These are phyloP conservation scores for Caenorhabditis doughertyi DNA, from an alignment of 2,888 invertebrate genomes.

Conservation along the genomic window DNA sequence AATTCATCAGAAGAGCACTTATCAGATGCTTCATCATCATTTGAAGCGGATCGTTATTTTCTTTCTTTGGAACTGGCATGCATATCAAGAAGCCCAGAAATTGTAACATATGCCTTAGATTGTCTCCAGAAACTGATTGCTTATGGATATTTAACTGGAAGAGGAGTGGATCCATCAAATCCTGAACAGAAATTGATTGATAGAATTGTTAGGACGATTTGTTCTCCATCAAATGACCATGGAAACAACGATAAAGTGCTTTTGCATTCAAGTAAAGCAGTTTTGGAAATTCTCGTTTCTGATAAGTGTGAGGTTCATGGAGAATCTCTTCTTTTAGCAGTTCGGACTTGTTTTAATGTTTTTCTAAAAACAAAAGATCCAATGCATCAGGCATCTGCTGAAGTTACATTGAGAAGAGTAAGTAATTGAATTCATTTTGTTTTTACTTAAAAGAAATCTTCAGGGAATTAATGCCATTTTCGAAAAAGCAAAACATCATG, in stretches of 20 bases:
- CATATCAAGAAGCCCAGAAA: slow-evolving; percentile 95
- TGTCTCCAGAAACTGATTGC: slow-evolving; percentile 97
- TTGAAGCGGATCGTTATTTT: slow-evolving; percentile 96
- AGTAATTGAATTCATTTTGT: too few relatives aligned
- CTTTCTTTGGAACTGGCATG: slow-evolving; percentile 98
- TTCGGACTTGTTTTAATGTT: slow-evolving; percentile 97
- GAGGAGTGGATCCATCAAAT: slow-evolving; percentile 93
- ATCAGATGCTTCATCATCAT: slow-evolving; percentile 78
- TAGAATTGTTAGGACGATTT: slow-evolving; percentile 97
- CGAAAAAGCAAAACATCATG: slow-evolving; percentile 91
- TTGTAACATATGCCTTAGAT: slow-evolving; percentile 96
- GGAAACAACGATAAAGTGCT: slow-evolving; percentile 99
- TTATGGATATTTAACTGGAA: slow-evolving; percentile 97
- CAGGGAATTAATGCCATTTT: slow-evolving; percentile 94
- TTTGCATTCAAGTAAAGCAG: slow-evolving; percentile 96
- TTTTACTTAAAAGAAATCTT: too few relatives aligned
- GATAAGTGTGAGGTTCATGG: slow-evolving; percentile 99
- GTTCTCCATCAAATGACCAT: slow-evolving; percentile 96
- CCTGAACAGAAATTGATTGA: slow-evolving; percentile 95
- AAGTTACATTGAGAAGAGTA: slow-evolving; percentile 96
- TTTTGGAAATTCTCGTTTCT: slow-evolving; percentile 98
- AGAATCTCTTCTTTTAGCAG: slow-evolving; percentile 92
- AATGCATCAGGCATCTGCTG: slow-evolving; percentile 97
- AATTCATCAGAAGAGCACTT: slow-evolving; percentile 72
- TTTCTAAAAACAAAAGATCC: slow-evolving; percentile 96